Evolutionary conservation across 2,113 vertebrate genomes (phyloP).

Genomic region (Aegypius monachus): DNA sequence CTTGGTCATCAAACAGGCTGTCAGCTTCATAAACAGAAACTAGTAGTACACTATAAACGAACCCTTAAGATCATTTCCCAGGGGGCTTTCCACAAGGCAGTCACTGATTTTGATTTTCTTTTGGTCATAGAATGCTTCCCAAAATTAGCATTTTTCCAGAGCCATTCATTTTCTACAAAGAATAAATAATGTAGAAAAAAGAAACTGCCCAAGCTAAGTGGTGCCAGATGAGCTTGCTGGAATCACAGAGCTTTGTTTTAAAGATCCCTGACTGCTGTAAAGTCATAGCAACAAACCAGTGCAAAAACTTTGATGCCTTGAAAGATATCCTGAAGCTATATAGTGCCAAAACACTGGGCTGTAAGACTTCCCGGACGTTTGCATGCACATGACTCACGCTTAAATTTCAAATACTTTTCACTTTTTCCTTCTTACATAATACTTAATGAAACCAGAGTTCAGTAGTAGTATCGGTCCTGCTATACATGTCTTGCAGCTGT

Average conservation of each 20-base stretch:
- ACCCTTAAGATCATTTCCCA: conserved; percentile 20
- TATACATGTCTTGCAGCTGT: background rate
- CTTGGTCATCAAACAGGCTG: conserved; percentile 13
- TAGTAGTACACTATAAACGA: background rate
- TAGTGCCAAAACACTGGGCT: conserved; percentile 11
- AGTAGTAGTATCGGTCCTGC: background rate
- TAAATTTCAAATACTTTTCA: conserved; percentile 53
- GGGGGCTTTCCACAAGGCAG: background rate
- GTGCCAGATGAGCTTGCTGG: conserved; percentile 63
- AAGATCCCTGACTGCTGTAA: conserved; percentile 37
- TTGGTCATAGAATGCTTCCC: conserved; percentile 34
- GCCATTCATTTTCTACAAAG: conserved; percentile 61
- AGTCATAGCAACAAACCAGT: conserved; percentile 36
- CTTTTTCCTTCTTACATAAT: conserved; percentile 57
- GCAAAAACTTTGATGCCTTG: conserved; percentile 19
- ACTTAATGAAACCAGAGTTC: conserved; percentile 47
- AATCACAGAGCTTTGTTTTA: conserved; percentile 51
- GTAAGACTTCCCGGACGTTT: conserved; percentile 9
- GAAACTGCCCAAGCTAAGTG: conserved; percentile 26
- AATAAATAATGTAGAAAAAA: conserved; percentile 26
- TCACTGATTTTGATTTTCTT: conserved; percentile 47
- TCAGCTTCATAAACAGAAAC: conserved; percentile 41
- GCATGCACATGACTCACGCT: conserved; percentile 44
- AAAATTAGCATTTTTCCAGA: conserved; percentile 60
- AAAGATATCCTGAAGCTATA: conserved; percentile 6